phyloP scores from a whole-genome alignment of 2,113 vertebrate genomes.

The Aspidoscelis tigris region DNA sequence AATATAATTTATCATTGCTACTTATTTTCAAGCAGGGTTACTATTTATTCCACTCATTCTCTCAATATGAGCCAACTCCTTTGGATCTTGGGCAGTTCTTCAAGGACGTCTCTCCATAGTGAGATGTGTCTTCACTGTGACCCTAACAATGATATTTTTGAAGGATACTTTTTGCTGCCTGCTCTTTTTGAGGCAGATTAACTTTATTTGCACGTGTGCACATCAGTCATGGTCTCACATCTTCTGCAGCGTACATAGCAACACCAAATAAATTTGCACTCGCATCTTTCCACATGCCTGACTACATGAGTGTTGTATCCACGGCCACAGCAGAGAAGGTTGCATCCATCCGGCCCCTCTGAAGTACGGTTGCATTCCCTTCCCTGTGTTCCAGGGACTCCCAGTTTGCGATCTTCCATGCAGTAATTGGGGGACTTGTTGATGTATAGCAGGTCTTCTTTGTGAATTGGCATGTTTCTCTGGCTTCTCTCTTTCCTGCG shows the following conservation, averaged over 20 bases:
- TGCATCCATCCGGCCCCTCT: slow-evolving; percentile 84
- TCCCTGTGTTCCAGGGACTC: slow-evolving; percentile 89
- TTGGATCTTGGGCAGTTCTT: rapidly evolving
- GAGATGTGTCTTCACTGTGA: not conserved
- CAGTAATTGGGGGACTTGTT: slow-evolving; percentile 97
- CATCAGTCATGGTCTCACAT: slow-evolving; percentile 95
- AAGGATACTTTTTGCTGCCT: not conserved
- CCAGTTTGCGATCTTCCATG: slow-evolving; percentile 84
- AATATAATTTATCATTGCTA: not conserved
- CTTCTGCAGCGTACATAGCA: slow-evolving; percentile 93
- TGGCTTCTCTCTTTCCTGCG: slow-evolving; percentile 86
- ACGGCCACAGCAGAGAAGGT: slow-evolving; percentile 92
- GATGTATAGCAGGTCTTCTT: slow-evolving; percentile 88
- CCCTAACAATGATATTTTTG: rapidly evolving
- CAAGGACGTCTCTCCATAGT: not conserved
- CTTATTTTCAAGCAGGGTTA: not conserved
- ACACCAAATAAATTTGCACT: slow-evolving; percentile 98
- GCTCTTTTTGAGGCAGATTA: rapidly evolving
- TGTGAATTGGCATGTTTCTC: slow-evolving; percentile 72
- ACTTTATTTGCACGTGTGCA: slow-evolving; percentile 92
- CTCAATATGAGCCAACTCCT: rapidly evolving
- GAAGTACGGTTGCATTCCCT: slow-evolving; percentile 91
- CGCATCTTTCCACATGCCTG: slow-evolving; percentile 88
- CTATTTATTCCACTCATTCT: not conserved
- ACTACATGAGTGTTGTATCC: slow-evolving; percentile 97